These are phyloP conservation scores for Grammomys surdaster DNA, from an alignment of 2,113 vertebrate species.

Conservation along the genomic window DNA sequence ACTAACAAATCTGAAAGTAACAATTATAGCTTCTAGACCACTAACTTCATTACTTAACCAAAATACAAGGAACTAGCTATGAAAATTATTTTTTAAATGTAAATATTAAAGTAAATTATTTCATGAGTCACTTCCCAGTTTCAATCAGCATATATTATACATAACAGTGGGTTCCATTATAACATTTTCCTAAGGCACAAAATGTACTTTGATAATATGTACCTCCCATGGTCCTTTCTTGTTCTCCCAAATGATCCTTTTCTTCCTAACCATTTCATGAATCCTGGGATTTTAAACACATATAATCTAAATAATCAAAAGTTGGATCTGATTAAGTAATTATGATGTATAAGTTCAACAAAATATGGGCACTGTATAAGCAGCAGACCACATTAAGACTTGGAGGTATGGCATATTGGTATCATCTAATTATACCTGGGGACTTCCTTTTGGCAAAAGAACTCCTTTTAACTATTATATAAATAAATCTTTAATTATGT, in stretches of 20 bases:
- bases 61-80: constrained; percentile 55
- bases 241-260: not conserved
- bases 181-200: not conserved
- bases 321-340: constrained; percentile 11
- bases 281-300: not conserved
- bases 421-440: not conserved
- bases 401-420: not conserved
- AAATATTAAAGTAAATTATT: constrained; percentile 27
- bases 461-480: not conserved
- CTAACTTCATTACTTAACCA: constrained; percentile 31
- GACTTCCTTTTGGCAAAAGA: not conserved
- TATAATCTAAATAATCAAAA: constrained; percentile 26
- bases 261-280: not conserved
- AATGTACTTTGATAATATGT: not conserved
- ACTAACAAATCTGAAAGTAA: constrained; percentile 36
- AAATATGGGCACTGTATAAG: not conserved
- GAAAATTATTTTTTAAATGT: not conserved
- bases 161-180: not conserved
- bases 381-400: constrained; percentile 1
- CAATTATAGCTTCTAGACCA: constrained; percentile 1
- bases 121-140: not conserved
- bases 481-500: not conserved
- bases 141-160: not conserved
- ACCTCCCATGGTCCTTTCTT: too few relatives aligned
- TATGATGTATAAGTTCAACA: constrained; percentile 10